These are phyloP conservation scores for Psittacus erithacus DNA, from an alignment of 2,113 vertebrate genomes.

Conservation along the genomic window DNA sequence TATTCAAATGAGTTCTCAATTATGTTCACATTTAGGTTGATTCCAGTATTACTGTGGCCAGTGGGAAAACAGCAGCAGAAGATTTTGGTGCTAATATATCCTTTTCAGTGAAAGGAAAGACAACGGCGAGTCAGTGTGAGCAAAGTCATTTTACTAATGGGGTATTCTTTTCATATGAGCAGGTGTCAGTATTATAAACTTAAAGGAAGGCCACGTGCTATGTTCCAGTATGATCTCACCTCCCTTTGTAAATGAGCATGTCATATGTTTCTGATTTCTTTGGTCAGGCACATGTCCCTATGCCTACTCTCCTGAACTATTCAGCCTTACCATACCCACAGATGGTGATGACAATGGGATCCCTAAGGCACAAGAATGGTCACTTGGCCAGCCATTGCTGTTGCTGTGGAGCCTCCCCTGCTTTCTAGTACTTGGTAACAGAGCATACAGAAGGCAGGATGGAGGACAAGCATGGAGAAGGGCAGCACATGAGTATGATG, in stretches of 20 bases:
- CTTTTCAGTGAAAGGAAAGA: background rate
- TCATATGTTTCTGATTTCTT: background rate
- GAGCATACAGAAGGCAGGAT: background rate
- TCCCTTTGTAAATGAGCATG: background rate
- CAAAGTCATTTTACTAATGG: background rate
- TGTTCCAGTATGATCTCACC: background rate
- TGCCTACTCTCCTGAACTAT: accelerated
- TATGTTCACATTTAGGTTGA: conserved; percentile 23
- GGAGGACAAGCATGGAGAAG: accelerated
- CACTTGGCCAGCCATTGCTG: background rate
- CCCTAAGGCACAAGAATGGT: accelerated
- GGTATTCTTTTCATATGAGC: background rate
- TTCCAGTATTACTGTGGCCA: conserved; percentile 18
- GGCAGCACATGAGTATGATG: background rate
- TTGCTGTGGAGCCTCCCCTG: background rate
- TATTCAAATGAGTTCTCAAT: conserved; percentile 48
- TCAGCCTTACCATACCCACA: background rate
- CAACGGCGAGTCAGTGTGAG: background rate
- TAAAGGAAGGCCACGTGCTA: background rate
- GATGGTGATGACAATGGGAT: accelerated
- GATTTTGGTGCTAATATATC: background rate
- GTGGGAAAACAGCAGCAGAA: background rate
- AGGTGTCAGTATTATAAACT: background rate
- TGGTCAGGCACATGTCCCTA: background rate
- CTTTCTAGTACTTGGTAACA: background rate